These are phyloP conservation scores for Neotoma lepida DNA, from an alignment of 2,113 vertebrate species.

Conservation along the genomic window DNA sequence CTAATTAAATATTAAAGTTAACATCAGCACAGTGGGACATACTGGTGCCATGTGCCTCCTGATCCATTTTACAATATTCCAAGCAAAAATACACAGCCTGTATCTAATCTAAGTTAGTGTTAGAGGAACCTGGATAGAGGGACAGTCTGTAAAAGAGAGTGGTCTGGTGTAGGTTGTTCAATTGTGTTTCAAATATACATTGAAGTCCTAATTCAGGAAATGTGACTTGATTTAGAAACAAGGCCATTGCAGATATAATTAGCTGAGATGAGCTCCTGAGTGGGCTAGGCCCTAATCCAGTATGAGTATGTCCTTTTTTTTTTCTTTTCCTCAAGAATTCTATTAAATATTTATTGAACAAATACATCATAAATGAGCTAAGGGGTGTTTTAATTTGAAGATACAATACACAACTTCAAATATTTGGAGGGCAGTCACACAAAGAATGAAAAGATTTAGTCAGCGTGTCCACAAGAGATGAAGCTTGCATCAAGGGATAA, in stretches of 20 bases:
- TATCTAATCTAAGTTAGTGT: background rate
- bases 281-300: background rate
- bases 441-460: background rate
- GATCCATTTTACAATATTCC: background rate
- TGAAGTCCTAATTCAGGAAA: background rate
- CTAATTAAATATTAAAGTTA: background rate
- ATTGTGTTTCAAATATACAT: background rate
- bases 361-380: slow-evolving; percentile 51
- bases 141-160: background rate
- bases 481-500: background rate
- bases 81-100: background rate
- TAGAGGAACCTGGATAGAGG: background rate
- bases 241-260: background rate
- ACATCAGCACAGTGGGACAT: background rate
- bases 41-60: background rate
- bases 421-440: background rate
- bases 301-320: background rate
- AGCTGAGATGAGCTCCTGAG: background rate
- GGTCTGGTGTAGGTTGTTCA: background rate
- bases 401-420: slow-evolving; percentile 1
- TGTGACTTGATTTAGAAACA: background rate
- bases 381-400: background rate
- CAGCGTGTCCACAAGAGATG: background rate
- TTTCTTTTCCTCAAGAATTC: background rate
- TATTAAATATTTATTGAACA: slow-evolving; percentile 75